Conservation (phyloP, 1,140 invertebrate genomes). For the Bombus confusus region DNA sequence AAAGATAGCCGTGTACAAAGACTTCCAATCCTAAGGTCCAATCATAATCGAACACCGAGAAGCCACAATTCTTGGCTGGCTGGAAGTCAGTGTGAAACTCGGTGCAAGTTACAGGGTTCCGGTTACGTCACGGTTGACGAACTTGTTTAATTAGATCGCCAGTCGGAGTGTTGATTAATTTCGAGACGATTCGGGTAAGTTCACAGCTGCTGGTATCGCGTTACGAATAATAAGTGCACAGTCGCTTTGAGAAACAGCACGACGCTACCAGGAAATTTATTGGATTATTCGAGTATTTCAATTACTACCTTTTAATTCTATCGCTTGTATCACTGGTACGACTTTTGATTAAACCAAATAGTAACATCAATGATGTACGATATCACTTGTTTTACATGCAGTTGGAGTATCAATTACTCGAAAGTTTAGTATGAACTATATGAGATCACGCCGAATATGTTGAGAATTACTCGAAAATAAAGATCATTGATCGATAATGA, state of each 20-base stretch:
- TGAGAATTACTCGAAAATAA: neutral
- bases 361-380: neutral
- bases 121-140: slow-evolving; percentile 17
- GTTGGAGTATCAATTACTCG: too few relatives aligned
- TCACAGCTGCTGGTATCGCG: neutral
- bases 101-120: neutral
- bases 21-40: neutral
- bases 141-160: slow-evolving; percentile 27
- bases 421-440: too few relatives aligned
- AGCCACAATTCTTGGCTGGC: too few relatives aligned
- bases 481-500: neutral
- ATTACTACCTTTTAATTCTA: neutral
- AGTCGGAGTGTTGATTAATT: slow-evolving; percentile 12
- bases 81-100: neutral
- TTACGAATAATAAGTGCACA: neutral
- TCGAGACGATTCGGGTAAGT: neutral
- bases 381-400: too few relatives aligned
- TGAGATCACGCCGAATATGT: neutral
- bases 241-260: too few relatives aligned
- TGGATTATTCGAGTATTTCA: neutral
- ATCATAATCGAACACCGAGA: slow-evolving; percentile 6
- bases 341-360: neutral
- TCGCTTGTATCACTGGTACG: neutral
- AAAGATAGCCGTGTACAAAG: neutral
- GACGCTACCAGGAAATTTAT: neutral